These are phyloP conservation scores for Malurus cyaneus DNA, from an alignment of 2,113 vertebrate genomes.

Conservation along the genomic window DNA sequence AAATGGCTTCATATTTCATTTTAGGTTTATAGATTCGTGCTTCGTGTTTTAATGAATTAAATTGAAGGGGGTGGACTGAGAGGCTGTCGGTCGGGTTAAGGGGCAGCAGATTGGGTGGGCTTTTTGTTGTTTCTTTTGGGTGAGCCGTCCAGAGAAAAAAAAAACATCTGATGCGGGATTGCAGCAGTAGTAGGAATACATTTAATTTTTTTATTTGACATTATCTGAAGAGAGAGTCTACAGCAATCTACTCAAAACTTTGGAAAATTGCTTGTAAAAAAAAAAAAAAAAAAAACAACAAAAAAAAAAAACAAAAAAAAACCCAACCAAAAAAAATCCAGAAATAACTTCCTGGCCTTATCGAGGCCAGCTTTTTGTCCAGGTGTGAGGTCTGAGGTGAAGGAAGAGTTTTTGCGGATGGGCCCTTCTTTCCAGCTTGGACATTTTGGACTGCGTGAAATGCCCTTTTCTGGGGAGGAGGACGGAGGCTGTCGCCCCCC, in stretches of 20 bases:
- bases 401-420: neutral
- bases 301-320: neutral
- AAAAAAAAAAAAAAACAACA: accelerated
- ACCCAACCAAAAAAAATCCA: no score
- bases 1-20: slow-evolving; percentile 99
- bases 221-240: neutral
- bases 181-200: accelerated
- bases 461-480: neutral
- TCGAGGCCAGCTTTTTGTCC: neutral
- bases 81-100: slow-evolving; percentile 55
- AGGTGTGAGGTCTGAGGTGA: accelerated
- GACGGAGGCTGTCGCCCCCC: accelerated
- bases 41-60: slow-evolving; percentile 99
- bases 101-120: slow-evolving; percentile 23
- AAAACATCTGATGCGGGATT: accelerated
- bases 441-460: accelerated
- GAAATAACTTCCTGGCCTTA: no score
- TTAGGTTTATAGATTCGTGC: slow-evolving; percentile 97
- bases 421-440: neutral
- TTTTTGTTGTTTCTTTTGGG: neutral
- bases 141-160: neutral
- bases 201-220: neutral
- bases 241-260: neutral
- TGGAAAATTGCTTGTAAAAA: neutral
- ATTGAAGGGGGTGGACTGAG: slow-evolving; percentile 78